Base-by-base conservation (phyloP, 2,888 invertebrate genomes). In the Caenorhabditis afra region DNA sequence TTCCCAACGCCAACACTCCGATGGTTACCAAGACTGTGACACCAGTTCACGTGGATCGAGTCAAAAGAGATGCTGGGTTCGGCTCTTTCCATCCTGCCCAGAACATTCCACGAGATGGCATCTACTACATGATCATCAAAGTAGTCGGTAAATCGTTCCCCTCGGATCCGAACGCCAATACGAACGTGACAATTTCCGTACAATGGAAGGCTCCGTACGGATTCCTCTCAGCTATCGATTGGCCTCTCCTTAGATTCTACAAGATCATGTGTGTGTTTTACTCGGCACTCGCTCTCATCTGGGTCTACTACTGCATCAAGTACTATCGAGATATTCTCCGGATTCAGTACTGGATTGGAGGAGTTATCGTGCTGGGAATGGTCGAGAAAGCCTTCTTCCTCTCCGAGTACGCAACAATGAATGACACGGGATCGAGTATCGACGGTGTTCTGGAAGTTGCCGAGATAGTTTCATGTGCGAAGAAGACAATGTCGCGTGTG, bases 271-370 rank as follows among this genome's bases (percentile, higher is more conserved):
- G 29, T 29, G 29, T 29, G 3, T 29, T 29, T 7, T 29, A 29
- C 29, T 29, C 29, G 29, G 29, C 94, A n/a, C 93, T 94, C 87
- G 95, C 95, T 35, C 90, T 95, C 0, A 93, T 93, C 41, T 97
- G 97, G 97, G 92, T 96, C 62, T 89, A 93, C 0, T 93, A 95
- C 58, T 95, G 95, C 65, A 95, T 94, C 87, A 92, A 94, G 85
- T 95, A 95, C 91, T 97, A 96, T 96, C 93, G 95, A 47, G 96
- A 97, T 91, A 92, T 97, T 22, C 92, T 97, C 62, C 92, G 96
- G 39, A 94, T 97, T 50, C 97, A 97, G 92, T 96, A 96, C 91
- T 97, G 96, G 96, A 96, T 97, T 90, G 96, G 89, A 23, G 90
- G 81, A 4, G 90, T 90, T 8, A 90, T 90, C 49, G 78, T 90